These are phyloP conservation scores for Synergus laeviventris DNA, from an alignment of 2,888 invertebrate species.

Conservation along the genomic window DNA sequence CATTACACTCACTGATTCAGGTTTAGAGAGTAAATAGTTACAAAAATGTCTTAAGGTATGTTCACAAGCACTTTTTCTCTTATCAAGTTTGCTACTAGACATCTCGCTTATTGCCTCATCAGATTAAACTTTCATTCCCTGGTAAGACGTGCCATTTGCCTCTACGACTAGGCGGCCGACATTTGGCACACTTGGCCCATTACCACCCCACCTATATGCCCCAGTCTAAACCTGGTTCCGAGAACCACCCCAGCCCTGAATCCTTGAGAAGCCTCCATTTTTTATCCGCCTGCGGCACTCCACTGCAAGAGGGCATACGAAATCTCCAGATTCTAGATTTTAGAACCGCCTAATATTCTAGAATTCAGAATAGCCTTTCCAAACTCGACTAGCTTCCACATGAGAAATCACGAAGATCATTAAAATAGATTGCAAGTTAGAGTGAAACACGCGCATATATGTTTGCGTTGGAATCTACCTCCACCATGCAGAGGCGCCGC, in stretches of 20 bases:
- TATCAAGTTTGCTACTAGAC: not conserved
- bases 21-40: no score
- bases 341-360: not conserved
- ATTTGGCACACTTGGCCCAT: slow-evolving; percentile 35
- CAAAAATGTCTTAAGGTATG: not conserved
- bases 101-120: slow-evolving; percentile 17
- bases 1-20: no score
- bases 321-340: slow-evolving; percentile 9
- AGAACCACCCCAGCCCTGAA: slow-evolving; percentile 3
- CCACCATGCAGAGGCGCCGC: slow-evolving; percentile 1
- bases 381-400: not conserved
- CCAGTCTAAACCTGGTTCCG: not conserved
- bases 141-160: slow-evolving; percentile 12
- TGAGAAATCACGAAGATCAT: slow-evolving; percentile 18
- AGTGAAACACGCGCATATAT: slow-evolving; percentile 26
- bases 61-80: not conserved
- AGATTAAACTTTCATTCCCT: slow-evolving; percentile 25
- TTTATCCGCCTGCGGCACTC: not conserved
- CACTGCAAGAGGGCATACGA: not conserved
- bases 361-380: not conserved
- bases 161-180: not conserved
- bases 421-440: slow-evolving; percentile 30
- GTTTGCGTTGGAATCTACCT: slow-evolving; percentile 24
- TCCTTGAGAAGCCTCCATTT: not conserved
- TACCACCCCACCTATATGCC: not conserved